phyloP scores from a whole-genome alignment of 2,113 vertebrate species.

The Chiloscyllium plagiosum region DNA sequence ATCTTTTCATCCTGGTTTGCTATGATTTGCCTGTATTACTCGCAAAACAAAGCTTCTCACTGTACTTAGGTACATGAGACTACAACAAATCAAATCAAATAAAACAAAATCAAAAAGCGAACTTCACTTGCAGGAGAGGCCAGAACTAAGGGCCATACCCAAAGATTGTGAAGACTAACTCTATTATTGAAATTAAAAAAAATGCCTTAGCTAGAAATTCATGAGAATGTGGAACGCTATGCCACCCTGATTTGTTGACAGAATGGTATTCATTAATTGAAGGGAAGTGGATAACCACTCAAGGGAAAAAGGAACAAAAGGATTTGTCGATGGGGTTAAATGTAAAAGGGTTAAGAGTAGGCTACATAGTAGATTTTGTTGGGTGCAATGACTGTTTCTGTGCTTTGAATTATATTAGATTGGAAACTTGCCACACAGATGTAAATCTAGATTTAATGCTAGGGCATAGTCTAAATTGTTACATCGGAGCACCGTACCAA shows the following conservation, averaged over 20 bases:
- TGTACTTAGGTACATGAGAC: no score
- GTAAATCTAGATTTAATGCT: neutral
- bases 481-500: neutral
- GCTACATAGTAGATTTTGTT: neutral
- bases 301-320: neutral
- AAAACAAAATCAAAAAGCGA: neutral
- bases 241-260: neutral
- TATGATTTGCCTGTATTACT: no score
- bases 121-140: neutral
- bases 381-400: neutral
- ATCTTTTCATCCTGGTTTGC: no score
- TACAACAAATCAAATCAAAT: neutral
- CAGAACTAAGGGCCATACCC: neutral
- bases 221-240: neutral
- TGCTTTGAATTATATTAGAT: neutral
- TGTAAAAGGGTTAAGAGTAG: neutral
- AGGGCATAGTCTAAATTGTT: neutral
- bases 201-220: neutral
- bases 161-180: neutral
- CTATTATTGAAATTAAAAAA: no score
- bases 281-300: neutral
- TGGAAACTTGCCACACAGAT: neutral
- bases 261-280: neutral
- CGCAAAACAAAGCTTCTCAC: no score
- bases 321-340: neutral